Evolutionary conservation across 2,113 vertebrate species (phyloP).

Genomic region (Cochlearius cochlearius): DNA sequence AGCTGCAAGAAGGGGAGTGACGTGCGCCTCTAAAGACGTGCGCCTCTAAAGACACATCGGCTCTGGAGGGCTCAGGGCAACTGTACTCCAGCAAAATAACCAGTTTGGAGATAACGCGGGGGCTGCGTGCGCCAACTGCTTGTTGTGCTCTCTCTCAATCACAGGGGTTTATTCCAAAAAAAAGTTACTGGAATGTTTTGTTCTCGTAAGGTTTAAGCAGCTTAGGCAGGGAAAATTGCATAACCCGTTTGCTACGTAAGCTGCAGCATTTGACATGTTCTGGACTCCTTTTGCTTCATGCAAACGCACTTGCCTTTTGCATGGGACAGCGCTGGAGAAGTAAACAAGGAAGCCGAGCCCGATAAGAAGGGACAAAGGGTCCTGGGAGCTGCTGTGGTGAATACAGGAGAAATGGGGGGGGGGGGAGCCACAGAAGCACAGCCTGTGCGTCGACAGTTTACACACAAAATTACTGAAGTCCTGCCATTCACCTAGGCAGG

Average conservation of each 20-base stretch:
- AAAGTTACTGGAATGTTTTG: constrained; percentile 28
- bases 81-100: neutral
- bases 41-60: neutral
- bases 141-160: neutral
- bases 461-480: neutral
- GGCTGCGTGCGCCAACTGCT: neutral
- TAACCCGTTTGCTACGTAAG: neutral
- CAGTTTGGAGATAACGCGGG: neutral
- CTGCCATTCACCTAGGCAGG: neutral
- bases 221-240: constrained; percentile 33
- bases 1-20: neutral
- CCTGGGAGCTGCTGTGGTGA: neutral
- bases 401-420: neutral
- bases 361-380: neutral
- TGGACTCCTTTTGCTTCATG: neutral
- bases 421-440: neutral
- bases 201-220: neutral
- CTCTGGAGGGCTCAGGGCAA: neutral
- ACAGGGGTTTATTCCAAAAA: constrained; percentile 1
- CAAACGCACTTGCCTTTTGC: neutral
- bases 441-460: neutral
- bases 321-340: neutral
- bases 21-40: neutral
- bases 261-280: neutral
- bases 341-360: neutral